A percentile compares a stretch with the other conserved stretches of the same genome.
Conservation (phyloP, 37 sponge, comb jelly and placozoan genomes). For the Oopsacas minuta region DNA sequence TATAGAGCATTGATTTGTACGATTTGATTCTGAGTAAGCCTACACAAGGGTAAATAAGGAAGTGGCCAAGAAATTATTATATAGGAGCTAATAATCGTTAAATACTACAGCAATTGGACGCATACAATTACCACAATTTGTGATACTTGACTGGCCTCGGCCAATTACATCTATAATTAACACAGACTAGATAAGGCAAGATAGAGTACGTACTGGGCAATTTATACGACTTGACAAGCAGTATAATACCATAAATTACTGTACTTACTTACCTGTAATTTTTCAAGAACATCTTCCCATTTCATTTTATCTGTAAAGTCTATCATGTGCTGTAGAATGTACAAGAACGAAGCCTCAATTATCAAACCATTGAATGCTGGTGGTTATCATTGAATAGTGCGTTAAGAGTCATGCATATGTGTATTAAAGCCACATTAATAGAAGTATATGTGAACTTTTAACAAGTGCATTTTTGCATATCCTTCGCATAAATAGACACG, state of each 20-base stretch:
- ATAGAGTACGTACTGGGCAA: background rate
- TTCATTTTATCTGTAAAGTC: conserved; percentile 19
- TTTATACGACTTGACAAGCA: background rate
- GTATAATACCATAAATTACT: background rate
- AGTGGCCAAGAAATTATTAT: background rate
- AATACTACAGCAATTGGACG: background rate
- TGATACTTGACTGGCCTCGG: background rate
- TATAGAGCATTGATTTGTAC: background rate
- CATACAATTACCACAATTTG: background rate
- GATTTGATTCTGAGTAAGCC: conserved; percentile 1
- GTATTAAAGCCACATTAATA: too few relatives aligned
- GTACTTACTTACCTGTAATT: background rate
- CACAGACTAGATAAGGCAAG: background rate
- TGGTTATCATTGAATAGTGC: too few relatives aligned
- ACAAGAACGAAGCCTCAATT: background rate
- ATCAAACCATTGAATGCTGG: background rate
- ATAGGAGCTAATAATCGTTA: too few relatives aligned
- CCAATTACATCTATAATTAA: background rate
- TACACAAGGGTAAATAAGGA: background rate
- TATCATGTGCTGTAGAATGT: background rate
- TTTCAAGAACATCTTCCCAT: background rate
- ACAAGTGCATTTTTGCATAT: too few relatives aligned
- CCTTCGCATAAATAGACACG: too few relatives aligned
- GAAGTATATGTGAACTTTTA: too few relatives aligned
- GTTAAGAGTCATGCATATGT: too few relatives aligned